phyloP scores from a whole-genome alignment of 1,140 invertebrate genomes.

The Episyrphus balteatus region DNA sequence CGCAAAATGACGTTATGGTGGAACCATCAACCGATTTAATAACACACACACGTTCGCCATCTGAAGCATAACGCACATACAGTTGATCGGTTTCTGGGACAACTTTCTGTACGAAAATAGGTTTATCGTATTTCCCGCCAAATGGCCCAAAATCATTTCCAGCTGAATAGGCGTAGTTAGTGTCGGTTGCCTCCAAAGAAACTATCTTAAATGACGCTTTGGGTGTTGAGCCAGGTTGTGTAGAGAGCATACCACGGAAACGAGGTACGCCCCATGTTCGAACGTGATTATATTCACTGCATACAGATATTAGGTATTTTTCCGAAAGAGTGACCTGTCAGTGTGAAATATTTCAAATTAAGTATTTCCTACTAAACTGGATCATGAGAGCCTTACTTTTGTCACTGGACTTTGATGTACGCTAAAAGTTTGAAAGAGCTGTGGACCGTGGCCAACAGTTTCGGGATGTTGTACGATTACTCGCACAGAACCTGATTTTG shows the following conservation, averaged over 20 bases:
- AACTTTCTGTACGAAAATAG: constrained; percentile 96
- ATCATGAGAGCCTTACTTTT: constrained; percentile 50
- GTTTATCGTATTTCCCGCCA: constrained; percentile 94
- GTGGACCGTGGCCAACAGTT: constrained; percentile 93
- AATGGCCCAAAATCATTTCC: constrained; percentile 88
- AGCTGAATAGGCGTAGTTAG: constrained; percentile 59
- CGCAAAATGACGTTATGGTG: constrained; percentile 90
- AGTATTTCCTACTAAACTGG: background rate
- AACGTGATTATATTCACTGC: constrained; percentile 96
- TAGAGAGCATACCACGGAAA: constrained; percentile 94
- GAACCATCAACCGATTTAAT: constrained; percentile 89
- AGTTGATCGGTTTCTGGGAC: constrained; percentile 92
- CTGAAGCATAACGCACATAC: constrained; percentile 87
- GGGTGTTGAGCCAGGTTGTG: constrained; percentile 92
- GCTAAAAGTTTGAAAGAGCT: constrained; percentile 95
- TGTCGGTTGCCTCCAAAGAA: constrained; percentile 54
- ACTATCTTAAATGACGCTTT: constrained; percentile 85
- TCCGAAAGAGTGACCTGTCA: constrained; percentile 83
- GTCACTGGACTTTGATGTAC: constrained; percentile 93
- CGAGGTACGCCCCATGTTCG: constrained; percentile 92
- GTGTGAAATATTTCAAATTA: constrained; percentile 14
- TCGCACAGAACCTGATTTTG: constrained; percentile 84
- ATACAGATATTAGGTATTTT: constrained; percentile 94
- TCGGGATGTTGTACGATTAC: constrained; percentile 98
- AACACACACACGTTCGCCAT: constrained; percentile 85